Conservation (phyloP, 2,113 vertebrate genomes). For the Anarhynchus alexandrinus region DNA sequence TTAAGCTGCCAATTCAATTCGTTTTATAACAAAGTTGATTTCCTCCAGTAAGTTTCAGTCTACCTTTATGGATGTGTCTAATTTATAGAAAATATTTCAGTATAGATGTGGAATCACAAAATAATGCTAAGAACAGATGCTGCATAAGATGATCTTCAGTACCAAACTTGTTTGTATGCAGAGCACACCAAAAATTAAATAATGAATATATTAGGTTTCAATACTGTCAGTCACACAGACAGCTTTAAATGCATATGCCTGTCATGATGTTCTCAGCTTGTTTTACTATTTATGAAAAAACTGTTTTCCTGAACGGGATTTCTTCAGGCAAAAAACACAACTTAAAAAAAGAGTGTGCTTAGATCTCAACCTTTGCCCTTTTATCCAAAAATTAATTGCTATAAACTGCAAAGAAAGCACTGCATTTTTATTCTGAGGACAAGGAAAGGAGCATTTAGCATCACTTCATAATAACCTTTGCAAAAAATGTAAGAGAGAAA, state of each 20-base stretch:
- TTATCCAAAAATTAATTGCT: neutral
- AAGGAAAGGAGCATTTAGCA: neutral
- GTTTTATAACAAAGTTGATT: constrained; percentile 18
- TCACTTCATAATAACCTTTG: neutral
- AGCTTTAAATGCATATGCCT: neutral
- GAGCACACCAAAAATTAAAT: neutral
- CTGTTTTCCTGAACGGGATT: neutral
- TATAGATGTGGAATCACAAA: neutral
- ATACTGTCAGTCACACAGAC: neutral
- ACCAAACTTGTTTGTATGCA: neutral
- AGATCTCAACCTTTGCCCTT: neutral
- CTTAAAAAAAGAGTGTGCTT: neutral
- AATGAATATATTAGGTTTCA: neutral
- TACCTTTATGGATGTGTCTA: neutral
- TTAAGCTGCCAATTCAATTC: neutral
- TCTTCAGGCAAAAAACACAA: neutral
- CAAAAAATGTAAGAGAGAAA: neutral
- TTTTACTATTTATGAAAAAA: neutral
- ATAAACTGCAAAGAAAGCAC: neutral
- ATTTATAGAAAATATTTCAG: neutral
- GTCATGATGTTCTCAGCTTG: neutral
- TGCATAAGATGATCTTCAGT: neutral
- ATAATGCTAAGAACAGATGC: constrained; percentile 4
- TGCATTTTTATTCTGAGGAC: neutral
- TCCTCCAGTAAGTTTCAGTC: neutral